These are phyloP conservation scores for Pedicia rivosa DNA, from an alignment of 2,888 invertebrate species.

Conservation along the genomic window DNA sequence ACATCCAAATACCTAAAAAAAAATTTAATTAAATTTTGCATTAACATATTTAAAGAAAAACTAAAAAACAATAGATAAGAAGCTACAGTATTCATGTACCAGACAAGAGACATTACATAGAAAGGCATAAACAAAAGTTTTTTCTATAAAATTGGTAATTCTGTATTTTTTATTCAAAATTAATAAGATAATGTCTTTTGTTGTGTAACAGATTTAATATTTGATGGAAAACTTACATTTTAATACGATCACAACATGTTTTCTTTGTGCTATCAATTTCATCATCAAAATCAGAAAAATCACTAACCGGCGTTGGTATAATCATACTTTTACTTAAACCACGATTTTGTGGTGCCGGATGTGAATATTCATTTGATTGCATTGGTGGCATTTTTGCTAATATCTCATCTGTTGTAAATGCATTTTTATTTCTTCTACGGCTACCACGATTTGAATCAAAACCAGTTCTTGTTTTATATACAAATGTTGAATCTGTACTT, in stretches of 20 bases:
- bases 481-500: slow-evolving; percentile 58
- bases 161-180: too few relatives aligned
- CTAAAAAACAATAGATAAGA: too few relatives aligned
- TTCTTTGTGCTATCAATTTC: slow-evolving; percentile 4
- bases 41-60: too few relatives aligned
- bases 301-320: slow-evolving; percentile 30
- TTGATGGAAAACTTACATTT: slow-evolving; percentile 15
- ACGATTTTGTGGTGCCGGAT: slow-evolving; percentile 21
- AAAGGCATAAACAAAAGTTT: too few relatives aligned
- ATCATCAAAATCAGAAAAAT: slow-evolving; percentile 21
- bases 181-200: too few relatives aligned
- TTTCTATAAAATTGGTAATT: too few relatives aligned
- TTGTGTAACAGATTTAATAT: too few relatives aligned
- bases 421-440: slow-evolving; percentile 24
- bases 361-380: slow-evolving; percentile 19
- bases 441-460: slow-evolving; percentile 29
- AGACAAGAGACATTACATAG: too few relatives aligned
- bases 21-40: too few relatives aligned
- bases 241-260: slow-evolving; percentile 25
- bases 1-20: slow-evolving; percentile 46
- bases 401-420: slow-evolving; percentile 28
- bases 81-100: too few relatives aligned
- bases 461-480: slow-evolving; percentile 38
- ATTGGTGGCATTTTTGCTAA: slow-evolving; percentile 24
- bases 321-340: slow-evolving; percentile 32